Conservation (phyloP, 1,140 invertebrate species). For the Triops longicaudatus region DNA sequence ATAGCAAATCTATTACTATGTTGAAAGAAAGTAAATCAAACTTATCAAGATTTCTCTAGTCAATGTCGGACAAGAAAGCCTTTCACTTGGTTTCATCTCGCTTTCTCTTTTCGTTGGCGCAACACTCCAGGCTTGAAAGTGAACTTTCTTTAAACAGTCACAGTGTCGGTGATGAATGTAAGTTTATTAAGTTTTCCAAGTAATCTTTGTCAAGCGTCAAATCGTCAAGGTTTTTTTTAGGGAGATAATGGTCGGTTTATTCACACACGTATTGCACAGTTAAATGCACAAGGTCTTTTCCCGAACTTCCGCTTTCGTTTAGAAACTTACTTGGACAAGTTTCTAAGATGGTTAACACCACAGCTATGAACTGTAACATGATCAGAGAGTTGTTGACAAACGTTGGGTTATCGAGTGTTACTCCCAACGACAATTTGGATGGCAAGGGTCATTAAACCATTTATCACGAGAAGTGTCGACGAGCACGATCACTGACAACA, state of each 20-base stretch:
- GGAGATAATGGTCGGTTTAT: background rate
- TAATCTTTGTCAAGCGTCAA: background rate
- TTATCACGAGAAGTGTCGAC: background rate
- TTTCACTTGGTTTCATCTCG: background rate
- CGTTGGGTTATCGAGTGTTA: background rate
- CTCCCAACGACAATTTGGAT: background rate
- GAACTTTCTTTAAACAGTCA: background rate
- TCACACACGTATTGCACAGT: background rate
- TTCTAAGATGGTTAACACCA: slow-evolving; percentile 1
- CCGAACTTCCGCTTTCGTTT: background rate
- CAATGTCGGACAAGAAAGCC: background rate
- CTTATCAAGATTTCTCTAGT: background rate
- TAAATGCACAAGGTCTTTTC: background rate
- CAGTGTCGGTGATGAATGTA: background rate
- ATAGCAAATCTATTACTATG: background rate
- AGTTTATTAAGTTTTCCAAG: background rate
- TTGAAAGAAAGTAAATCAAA: background rate
- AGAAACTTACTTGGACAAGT: background rate
- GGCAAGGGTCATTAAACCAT: background rate
- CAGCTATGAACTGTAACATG: background rate
- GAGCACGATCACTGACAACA: background rate
- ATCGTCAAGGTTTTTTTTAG: background rate
- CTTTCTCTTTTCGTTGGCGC: background rate
- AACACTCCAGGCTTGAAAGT: background rate
- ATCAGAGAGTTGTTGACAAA: background rate